phyloP scores from a whole-genome alignment of 2,797 vertebrate genomes.

The Fundulus diaphanus region DNA sequence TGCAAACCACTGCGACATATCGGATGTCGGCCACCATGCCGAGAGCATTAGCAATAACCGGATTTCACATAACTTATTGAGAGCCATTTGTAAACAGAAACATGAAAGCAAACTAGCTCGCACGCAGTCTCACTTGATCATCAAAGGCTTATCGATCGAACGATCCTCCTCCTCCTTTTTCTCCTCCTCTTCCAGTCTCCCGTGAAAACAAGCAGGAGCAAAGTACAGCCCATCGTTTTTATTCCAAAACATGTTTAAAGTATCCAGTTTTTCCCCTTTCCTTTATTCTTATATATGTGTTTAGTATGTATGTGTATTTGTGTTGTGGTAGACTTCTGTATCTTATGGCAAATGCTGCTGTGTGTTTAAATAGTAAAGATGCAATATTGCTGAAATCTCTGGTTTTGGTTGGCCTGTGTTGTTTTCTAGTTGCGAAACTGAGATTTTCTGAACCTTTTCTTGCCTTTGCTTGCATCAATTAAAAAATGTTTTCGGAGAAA shows the following conservation, averaged over 20 bases:
- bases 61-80: conserved; percentile 76
- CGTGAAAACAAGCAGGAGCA: conserved; percentile 49
- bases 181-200: conserved; percentile 32
- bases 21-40: conserved; percentile 69
- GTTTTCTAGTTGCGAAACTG: background rate
- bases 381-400: background rate
- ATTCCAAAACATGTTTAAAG: conserved; percentile 43
- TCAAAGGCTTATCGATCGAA: conserved; percentile 81
- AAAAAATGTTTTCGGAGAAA: conserved; percentile 5
- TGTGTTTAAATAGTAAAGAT: background rate
- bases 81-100: conserved; percentile 81
- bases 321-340: background rate
- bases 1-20: conserved; percentile 62
- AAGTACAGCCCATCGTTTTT: conserved; percentile 47
- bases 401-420: background rate
- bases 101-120: conserved; percentile 79
- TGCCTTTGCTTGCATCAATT: background rate
- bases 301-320: background rate
- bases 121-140: conserved; percentile 77
- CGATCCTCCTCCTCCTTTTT: conserved; percentile 48
- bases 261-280: conserved; percentile 21
- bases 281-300: background rate
- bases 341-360: conserved; percentile 1
- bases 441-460: conserved; percentile 7
- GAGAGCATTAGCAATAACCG: conserved; percentile 72